phyloP scores from a whole-genome alignment of 2,797 vertebrate species.

The Brotula barbata region DNA sequence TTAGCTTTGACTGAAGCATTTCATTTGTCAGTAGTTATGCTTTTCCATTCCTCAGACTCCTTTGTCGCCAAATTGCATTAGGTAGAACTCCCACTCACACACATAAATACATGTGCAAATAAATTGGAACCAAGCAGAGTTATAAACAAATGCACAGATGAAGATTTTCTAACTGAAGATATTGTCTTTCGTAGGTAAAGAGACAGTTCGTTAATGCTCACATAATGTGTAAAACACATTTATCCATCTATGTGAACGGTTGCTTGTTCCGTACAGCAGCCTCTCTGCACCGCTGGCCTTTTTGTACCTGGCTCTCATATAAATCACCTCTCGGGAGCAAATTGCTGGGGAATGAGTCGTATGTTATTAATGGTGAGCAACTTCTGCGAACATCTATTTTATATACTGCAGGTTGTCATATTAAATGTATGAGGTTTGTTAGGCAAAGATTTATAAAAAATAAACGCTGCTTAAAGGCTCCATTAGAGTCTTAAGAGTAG shows the following conservation, averaged over 20 bases:
- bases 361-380: constrained; percentile 64
- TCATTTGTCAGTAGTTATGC: constrained; percentile 18
- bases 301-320: constrained; percentile 45
- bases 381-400: constrained; percentile 33
- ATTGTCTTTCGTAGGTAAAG: constrained; percentile 47
- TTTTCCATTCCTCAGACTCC: not conserved
- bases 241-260: constrained; percentile 44
- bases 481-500: constrained; percentile 44
- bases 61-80: constrained; percentile 1
- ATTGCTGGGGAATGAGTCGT: constrained; percentile 56
- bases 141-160: not conserved
- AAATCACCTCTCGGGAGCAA: constrained; percentile 65
- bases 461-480: constrained; percentile 48
- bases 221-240: constrained; percentile 56
- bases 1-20: constrained; percentile 22
- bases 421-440: constrained; percentile 40
- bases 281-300: constrained; percentile 53
- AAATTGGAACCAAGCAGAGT: constrained; percentile 15
- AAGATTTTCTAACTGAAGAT: constrained; percentile 35
- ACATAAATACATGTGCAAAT: constrained; percentile 8
- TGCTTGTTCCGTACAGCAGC: constrained; percentile 56
- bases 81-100: constrained; percentile 8
- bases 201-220: constrained; percentile 62
- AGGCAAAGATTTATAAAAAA: constrained; percentile 31
- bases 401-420: constrained; percentile 36